Evolutionary conservation across 2,888 invertebrate genomes (phyloP), one percentile per base, ranked within the genome.

Genomic region (Thereva unica): DNA sequence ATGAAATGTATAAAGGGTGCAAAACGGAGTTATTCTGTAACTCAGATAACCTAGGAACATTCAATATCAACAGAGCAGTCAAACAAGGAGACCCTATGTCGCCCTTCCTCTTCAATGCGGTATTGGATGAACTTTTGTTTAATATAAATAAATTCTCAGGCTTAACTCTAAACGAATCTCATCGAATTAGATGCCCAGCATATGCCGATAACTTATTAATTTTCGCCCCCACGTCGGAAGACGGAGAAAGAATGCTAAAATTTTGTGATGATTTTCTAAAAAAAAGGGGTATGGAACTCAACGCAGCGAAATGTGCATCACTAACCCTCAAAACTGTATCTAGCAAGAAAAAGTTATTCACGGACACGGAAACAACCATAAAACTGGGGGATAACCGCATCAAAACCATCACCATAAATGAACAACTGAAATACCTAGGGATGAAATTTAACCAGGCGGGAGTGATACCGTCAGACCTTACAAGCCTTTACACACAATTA

Each of bases 131-230:
- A n/a, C n/a, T n/a, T n/a, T n/a, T n/a, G n/a, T n/a, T n/a, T n/a
- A n/a, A n/a, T n/a, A n/a, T n/a, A n/a, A n/a, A n/a, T n/a, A n/a
- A n/a, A n/a, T n/a, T n/a, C n/a, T n/a, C n/a, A n/a, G n/a, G n/a
- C n/a, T n/a, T n/a, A n/a, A n/a, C n/a, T n/a, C n/a, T n/a, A n/a
- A n/a, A n/a, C n/a, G n/a, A n/a, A n/a, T n/a, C n/a, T n/a, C n/a
- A n/a, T n/a, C n/a, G n/a, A n/a, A n/a, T n/a, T n/a, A n/a, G n/a
- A n/a, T n/a, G n/a, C n/a, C n/a, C n/a, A n/a, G n/a, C n/a, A n/a
- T 59, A 59, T 37, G 59, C 59, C 10, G 59, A 47, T 12, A 40
- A 47, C n/a, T 5, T 47, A 4, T 2, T 49, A 5, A 10, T 59
- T 2, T 1, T 7, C 8, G 47, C 59, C 1, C 35, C 5, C 6